Conservation (phyloP, 1,140 invertebrate genomes). For the Hermetia illucens region DNA sequence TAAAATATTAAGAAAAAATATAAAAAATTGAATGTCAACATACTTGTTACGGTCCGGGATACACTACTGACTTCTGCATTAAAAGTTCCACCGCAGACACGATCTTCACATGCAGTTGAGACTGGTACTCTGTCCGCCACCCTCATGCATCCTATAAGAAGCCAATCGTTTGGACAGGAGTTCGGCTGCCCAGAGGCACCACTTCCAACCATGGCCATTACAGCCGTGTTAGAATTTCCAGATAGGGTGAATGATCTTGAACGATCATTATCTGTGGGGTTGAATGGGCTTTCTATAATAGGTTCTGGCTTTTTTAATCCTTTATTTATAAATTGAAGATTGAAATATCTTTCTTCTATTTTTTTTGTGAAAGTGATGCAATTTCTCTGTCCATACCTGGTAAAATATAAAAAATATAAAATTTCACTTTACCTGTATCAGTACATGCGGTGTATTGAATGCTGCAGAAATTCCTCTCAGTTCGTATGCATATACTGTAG, state of each 20-base stretch:
- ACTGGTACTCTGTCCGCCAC: slow-evolving; percentile 26
- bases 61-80: slow-evolving; percentile 30
- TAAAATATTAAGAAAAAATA: not conserved
- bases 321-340: not conserved
- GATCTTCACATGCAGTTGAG: slow-evolving; percentile 32
- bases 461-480: slow-evolving; percentile 76
- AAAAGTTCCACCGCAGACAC: slow-evolving; percentile 37
- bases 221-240: slow-evolving; percentile 51
- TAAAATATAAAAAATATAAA: not conserved
- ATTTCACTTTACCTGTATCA: slow-evolving; percentile 37
- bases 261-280: slow-evolving; percentile 31
- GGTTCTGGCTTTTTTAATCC: not conserved
- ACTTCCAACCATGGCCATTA: slow-evolving; percentile 49
- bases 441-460: slow-evolving; percentile 66
- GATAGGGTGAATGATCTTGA: slow-evolving; percentile 54
- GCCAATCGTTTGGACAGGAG: slow-evolving; percentile 57
- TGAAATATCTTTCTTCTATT: not conserved
- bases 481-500: slow-evolving; percentile 71
- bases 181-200: slow-evolving; percentile 33
- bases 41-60: slow-evolving; percentile 36
- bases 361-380: not conserved
- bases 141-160: slow-evolving; percentile 57
- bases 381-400: not conserved
- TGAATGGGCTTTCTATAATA: slow-evolving; percentile 9
- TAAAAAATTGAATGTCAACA: slow-evolving; percentile 13